These are phyloP conservation scores for Corydoras sp. DNA, from an alignment of 2,113 vertebrate genomes.

Conservation along the genomic window DNA sequence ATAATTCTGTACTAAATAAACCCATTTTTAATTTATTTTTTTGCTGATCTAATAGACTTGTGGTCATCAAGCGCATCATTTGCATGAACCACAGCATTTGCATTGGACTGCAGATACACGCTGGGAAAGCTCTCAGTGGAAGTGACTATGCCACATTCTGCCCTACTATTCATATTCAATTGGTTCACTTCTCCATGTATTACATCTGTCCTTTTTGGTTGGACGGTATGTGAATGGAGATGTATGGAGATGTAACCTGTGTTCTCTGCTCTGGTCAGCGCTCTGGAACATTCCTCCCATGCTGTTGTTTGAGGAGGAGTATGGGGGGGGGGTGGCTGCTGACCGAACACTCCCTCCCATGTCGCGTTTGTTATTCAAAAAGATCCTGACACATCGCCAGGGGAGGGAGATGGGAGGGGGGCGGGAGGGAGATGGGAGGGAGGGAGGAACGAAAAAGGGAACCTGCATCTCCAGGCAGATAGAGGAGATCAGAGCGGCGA, in stretches of 20 bases:
- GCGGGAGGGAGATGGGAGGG: background rate
- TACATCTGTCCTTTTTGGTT: background rate
- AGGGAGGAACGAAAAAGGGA: constrained; percentile 1
- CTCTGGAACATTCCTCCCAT: constrained; percentile 40
- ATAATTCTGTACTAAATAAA: too few species aligned
- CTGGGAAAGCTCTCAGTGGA: too few species aligned
- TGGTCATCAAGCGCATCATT: too few species aligned
- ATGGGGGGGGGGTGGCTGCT: constrained; percentile 19
- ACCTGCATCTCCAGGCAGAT: background rate
- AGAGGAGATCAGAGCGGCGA: constrained; percentile 1
- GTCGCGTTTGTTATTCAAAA: constrained; percentile 41
- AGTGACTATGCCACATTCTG: too few species aligned
- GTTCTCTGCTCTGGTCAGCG: constrained; percentile 28
- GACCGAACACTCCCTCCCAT: constrained; percentile 26
- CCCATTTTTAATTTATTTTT: too few species aligned
- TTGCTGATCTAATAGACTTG: too few species aligned
- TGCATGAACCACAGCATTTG: too few species aligned
- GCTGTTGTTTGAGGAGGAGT: constrained; percentile 38
- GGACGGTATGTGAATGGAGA: background rate
- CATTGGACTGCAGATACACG: too few species aligned
- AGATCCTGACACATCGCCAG: constrained; percentile 23
- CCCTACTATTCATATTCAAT: too few species aligned
- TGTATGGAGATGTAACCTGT: background rate
- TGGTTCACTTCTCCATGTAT: too few species aligned
- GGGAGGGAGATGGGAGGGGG: background rate